Evolutionary conservation across 2,888 invertebrate genomes (phyloP).

Genomic region (Hydrotaea cyrtoneurina): DNA sequence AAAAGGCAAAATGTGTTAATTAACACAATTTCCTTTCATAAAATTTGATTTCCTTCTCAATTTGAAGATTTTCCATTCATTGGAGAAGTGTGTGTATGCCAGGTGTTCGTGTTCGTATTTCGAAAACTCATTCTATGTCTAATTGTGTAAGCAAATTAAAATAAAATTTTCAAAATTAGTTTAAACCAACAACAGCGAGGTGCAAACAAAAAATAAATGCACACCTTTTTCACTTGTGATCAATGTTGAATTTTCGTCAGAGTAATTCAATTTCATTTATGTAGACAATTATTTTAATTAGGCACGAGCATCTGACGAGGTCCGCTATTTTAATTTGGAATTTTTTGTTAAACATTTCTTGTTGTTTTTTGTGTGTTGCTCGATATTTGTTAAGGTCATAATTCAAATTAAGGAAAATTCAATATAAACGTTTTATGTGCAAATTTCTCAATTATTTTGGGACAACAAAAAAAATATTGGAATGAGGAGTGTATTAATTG

Average conservation of each 20-base stretch:
- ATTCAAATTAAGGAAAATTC: too few relatives aligned
- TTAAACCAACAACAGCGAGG: not conserved
- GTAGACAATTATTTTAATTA: constrained; percentile 18
- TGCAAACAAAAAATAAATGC: too few relatives aligned
- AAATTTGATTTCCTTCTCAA: constrained; percentile 51
- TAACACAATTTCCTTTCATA: constrained; percentile 54
- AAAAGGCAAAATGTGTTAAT: constrained; percentile 40
- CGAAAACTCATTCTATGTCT: not conserved
- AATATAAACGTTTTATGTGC: too few relatives aligned
- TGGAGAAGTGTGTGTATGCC: constrained; percentile 14
- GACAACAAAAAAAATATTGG: too few relatives aligned
- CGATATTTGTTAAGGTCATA: too few relatives aligned
- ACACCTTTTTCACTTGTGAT: too few relatives aligned
- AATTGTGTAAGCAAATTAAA: not conserved
- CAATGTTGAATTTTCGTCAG: not conserved
- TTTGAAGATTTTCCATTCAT: not conserved
- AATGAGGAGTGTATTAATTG: too few relatives aligned
- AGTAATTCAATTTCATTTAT: not conserved
- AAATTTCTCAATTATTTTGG: too few relatives aligned
- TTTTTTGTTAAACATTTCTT: too few relatives aligned
- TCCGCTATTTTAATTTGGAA: too few relatives aligned
- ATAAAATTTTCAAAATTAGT: constrained; percentile 1
- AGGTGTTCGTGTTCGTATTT: constrained; percentile 42
- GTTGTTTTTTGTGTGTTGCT: too few relatives aligned
- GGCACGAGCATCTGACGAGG: too few relatives aligned